Evolutionary conservation across 2,113 vertebrate species (phyloP).

Genomic region (Lamprotornis superbus): DNA sequence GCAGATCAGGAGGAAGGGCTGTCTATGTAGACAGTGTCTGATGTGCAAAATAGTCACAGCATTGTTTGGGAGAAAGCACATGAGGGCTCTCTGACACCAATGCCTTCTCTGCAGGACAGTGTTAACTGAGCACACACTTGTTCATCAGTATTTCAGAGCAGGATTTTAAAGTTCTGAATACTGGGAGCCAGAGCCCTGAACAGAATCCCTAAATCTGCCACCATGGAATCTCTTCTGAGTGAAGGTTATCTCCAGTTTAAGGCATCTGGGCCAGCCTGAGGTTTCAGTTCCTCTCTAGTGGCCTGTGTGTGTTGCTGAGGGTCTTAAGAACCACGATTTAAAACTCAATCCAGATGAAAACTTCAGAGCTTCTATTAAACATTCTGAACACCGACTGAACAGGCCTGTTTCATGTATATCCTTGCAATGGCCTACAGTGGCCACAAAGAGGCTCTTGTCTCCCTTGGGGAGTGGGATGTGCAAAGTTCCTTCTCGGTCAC

Average conservation of each 20-base stretch:
- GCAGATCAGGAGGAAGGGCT: neutral
- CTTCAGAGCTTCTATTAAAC: neutral
- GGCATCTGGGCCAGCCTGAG: neutral
- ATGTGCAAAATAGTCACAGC: neutral
- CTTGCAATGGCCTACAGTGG: neutral
- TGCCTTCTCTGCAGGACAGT: neutral
- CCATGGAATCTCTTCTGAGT: neutral
- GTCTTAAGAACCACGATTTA: neutral
- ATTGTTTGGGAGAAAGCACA: neutral
- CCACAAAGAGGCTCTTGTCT: neutral
- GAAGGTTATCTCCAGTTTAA: neutral
- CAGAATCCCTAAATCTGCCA: neutral
- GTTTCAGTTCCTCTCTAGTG: neutral
- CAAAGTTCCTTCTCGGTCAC: neutral
- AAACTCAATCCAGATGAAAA: neutral
- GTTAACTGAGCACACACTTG: neutral
- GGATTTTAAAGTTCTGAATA: neutral
- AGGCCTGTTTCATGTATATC: neutral
- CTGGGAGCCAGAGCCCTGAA: neutral
- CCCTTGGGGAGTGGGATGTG: neutral
- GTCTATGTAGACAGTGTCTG: neutral
- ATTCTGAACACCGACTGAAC: neutral
- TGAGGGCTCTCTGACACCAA: fast-evolving
- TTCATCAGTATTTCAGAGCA: neutral
- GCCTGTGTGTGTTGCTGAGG: fast-evolving